Percentiles rank a stretch among this genome's conserved stretches.
Conservation (phyloP, 2,888 invertebrate species). For the Folsomia manolachei region DNA sequence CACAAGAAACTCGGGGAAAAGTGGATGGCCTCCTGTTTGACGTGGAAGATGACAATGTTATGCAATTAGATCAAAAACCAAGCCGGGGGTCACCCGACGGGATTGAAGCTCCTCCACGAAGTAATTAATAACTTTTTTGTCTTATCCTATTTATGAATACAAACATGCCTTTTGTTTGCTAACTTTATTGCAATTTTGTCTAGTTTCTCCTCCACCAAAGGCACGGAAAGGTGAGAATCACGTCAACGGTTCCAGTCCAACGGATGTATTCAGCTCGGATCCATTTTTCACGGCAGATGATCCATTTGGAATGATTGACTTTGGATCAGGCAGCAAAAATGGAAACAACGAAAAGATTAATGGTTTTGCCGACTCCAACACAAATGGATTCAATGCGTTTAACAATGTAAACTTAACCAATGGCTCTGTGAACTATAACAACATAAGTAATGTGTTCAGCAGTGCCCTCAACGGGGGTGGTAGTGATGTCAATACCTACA, state of each 20-base stretch:
- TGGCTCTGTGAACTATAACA: slow-evolving; percentile 29
- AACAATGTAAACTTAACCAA: slow-evolving; percentile 27
- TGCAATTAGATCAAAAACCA: slow-evolving; percentile 33
- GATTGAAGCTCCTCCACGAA: slow-evolving; percentile 48
- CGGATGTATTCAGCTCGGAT: slow-evolving; percentile 75
- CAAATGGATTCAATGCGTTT: slow-evolving; percentile 26
- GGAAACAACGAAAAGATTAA: slow-evolving; percentile 38
- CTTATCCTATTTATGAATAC: slow-evolving; percentile 6
- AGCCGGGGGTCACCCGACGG: slow-evolving; percentile 42
- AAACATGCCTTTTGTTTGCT: slow-evolving; percentile 18
- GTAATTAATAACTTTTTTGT: slow-evolving; percentile 32
- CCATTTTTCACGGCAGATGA: slow-evolving; percentile 66
- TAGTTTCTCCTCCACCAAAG: slow-evolving; percentile 89
- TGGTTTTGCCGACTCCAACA: slow-evolving; percentile 31
- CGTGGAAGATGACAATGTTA: slow-evolving; percentile 27
- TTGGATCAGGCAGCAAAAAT: slow-evolving; percentile 52
- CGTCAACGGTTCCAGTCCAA: slow-evolving; percentile 38
- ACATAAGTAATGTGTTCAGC: slow-evolving; percentile 35
- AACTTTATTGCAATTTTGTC: no score
- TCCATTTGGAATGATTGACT: slow-evolving; percentile 82
- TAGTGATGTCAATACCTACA: slow-evolving; percentile 17
- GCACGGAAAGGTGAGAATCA: slow-evolving; percentile 44
- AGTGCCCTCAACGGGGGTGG: no score
- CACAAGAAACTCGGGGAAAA: slow-evolving; percentile 37
- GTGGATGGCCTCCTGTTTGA: slow-evolving; percentile 42